Conservation (phyloP, 2,113 vertebrate species). For the Sminthopsis crassicaudata region DNA sequence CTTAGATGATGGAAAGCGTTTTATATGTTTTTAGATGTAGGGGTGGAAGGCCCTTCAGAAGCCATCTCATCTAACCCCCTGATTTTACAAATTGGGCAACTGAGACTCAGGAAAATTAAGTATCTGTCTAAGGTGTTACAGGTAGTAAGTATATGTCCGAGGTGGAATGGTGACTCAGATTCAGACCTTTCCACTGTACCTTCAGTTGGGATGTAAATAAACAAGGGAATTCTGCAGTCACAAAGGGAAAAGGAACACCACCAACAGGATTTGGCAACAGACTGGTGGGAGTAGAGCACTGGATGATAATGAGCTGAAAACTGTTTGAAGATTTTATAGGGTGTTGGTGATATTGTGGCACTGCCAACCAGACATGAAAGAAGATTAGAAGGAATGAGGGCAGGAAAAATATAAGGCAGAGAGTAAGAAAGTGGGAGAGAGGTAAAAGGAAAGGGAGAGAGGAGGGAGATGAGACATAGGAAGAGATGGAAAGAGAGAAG, state of each 20-base stretch:
- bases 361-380: background rate
- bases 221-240: background rate
- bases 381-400: background rate
- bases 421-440: background rate
- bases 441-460: background rate
- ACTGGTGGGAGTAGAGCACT: background rate
- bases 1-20: background rate
- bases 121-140: background rate
- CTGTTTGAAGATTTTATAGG: background rate
- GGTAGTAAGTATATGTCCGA: background rate
- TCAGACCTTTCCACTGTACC: background rate
- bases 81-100: background rate
- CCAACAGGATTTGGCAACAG: background rate
- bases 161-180: background rate
- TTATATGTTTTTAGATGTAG: background rate
- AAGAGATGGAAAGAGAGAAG: too few relatives aligned
- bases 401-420: background rate
- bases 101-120: background rate
- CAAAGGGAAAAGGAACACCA: slow-evolving; percentile 1
- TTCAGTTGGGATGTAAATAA: background rate
- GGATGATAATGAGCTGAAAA: background rate
- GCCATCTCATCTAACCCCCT: background rate
- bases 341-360: background rate
- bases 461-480: too few relatives aligned
- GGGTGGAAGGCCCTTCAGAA: background rate